A percentile compares a stretch with the other conserved stretches of the same genome.
Conservation (phyloP, 1,140 invertebrate genomes). For the Cecropterus lyciades region DNA sequence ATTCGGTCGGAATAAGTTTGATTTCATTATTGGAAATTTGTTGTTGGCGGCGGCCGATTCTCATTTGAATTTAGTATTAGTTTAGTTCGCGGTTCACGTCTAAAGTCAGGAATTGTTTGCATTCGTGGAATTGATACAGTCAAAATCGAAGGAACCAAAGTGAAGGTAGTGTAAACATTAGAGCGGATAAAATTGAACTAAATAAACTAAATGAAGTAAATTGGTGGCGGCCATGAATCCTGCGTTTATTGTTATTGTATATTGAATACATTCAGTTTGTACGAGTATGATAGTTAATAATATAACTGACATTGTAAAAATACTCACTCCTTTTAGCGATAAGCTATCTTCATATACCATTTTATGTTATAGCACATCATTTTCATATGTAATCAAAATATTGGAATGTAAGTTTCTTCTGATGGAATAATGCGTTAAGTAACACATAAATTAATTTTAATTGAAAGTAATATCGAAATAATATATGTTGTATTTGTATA, state of each 20-base stretch:
- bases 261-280: constrained; percentile 6
- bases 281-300: constrained; percentile 1
- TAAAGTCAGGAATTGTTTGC: constrained; percentile 58
- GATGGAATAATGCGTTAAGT: background rate
- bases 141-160: constrained; percentile 71
- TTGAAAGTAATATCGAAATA: constrained; percentile 18
- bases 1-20: constrained; percentile 29
- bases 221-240: constrained; percentile 21
- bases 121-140: constrained; percentile 68
- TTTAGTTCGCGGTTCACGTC: constrained; percentile 35
- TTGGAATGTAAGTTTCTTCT: background rate
- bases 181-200: constrained; percentile 46
- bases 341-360: constrained; percentile 1
- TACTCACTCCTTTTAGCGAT: constrained; percentile 6
- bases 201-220: constrained; percentile 37
- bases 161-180: constrained; percentile 56
- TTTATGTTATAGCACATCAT: constrained; percentile 6
- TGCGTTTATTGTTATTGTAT: constrained; percentile 32
- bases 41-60: constrained; percentile 38
- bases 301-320: constrained; percentile 21
- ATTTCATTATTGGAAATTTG: constrained; percentile 47
- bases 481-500: constrained; percentile 52
- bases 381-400: constrained; percentile 17
- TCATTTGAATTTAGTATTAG: constrained; percentile 37
- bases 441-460: constrained; percentile 17